These are phyloP conservation scores for Cuniculus paca DNA, from an alignment of 2,797 vertebrate species.

Conservation along the genomic window DNA sequence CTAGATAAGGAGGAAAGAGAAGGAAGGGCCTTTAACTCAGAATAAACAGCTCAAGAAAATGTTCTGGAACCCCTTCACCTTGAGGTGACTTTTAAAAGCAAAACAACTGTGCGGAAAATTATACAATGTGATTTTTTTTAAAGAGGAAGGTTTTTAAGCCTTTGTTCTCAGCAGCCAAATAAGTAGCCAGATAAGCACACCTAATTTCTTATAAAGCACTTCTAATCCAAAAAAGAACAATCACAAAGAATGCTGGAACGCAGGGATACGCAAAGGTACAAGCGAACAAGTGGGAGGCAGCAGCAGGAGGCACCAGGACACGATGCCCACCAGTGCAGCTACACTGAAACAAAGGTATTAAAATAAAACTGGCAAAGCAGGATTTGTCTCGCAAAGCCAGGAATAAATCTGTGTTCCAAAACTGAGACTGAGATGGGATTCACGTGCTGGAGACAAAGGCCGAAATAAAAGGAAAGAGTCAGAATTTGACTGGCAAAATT, in stretches of 20 bases:
- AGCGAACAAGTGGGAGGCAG: neutral
- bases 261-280: neutral
- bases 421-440: neutral
- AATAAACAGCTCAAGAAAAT: neutral
- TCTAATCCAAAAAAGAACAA: slow-evolving; percentile 11
- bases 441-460: slow-evolving; percentile 15
- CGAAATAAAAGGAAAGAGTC: slow-evolving; percentile 3
- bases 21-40: neutral
- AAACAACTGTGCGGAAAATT: slow-evolving; percentile 1
- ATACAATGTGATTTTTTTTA: neutral
- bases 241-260: neutral
- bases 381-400: neutral
- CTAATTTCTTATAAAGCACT: slow-evolving; percentile 21
- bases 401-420: slow-evolving; percentile 10
- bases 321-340: too few species aligned
- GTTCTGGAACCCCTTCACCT: neutral
- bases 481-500: neutral
- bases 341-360: neutral
- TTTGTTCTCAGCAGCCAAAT: slow-evolving; percentile 21
- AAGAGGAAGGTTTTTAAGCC: neutral
- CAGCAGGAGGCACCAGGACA: neutral
- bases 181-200: neutral
- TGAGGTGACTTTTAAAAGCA: neutral
- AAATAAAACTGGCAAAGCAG: neutral
- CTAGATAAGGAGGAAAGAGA: neutral